These are phyloP conservation scores for Clavelina lepadiformis DNA, from an alignment of 23 tunicate genomes.

Conservation along the genomic window DNA sequence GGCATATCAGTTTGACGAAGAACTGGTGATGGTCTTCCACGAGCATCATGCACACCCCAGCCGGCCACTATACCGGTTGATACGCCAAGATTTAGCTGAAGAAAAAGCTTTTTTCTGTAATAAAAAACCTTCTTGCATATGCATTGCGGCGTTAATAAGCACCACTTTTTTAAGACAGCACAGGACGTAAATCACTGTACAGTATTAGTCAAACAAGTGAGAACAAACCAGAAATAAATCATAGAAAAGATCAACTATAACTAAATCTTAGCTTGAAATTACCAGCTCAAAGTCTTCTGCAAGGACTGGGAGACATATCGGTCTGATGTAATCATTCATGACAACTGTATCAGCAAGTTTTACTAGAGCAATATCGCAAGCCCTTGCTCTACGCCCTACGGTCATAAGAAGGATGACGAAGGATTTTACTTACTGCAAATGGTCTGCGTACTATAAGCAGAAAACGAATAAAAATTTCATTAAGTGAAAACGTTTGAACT, in stretches of 20 bases:
- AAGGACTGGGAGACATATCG: slow-evolving; percentile 46
- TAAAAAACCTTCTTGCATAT: no score
- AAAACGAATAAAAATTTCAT: no score
- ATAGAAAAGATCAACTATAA: no score
- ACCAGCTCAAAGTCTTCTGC: slow-evolving; percentile 29
- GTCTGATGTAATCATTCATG: slow-evolving; percentile 38
- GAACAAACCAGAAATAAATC: no score
- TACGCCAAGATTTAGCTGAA: slow-evolving; percentile 8
- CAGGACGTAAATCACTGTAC: no score
- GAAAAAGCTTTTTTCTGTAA: no score
- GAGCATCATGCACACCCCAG: slow-evolving; percentile 35
- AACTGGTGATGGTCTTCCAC: slow-evolving; percentile 3
- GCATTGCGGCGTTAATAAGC: no score
- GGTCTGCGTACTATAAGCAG: no score
- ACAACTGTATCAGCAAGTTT: slow-evolving; percentile 29
- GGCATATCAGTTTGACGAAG: slow-evolving; percentile 27
- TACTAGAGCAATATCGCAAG: slow-evolving; percentile 44
- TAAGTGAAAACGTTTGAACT: no score
- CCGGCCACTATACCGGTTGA: slow-evolving; percentile 55
- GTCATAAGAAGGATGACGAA: slow-evolving; percentile 31
- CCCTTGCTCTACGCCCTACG: slow-evolving; percentile 35
- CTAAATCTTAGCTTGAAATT: no score
- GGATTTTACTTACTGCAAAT: background rate
- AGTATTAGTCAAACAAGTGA: no score
- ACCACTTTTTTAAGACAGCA: no score